Base-by-base conservation (phyloP, 2,113 vertebrate genomes). In the Tetrao urogallus region DNA sequence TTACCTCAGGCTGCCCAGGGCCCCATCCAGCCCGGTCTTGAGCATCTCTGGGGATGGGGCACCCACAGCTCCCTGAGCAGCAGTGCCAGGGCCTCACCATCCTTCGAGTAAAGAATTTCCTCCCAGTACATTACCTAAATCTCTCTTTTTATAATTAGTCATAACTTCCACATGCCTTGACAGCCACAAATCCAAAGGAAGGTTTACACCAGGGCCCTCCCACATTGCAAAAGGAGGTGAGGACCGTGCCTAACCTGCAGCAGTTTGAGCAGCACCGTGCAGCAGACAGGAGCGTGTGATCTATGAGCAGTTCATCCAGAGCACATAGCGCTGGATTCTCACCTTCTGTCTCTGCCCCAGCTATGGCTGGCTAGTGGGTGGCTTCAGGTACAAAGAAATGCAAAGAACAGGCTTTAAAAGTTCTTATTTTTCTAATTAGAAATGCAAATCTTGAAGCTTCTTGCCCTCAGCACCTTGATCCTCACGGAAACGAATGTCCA, bases 341-440 rank as follows among this genome's bases (percentile, higher is more conserved):
- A 85, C 75, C 79, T 94, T 92, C 64, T 79, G 78, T 78, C 32
- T 27, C 74, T 89, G 22, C 32, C 66, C 0, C 1, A 67, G 83
- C 70, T 78, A 90, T 0, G 0, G 83, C 63, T 86, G 73, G 52
- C 74, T 90, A 82, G 58, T 73, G 75, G 58, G 78, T 92, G 63
- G 81, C 78, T 82, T 54, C 66, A 79, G 71, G 82, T 95, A 94
- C 67, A 91, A 95, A 92, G 88, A 79, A 76, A 96, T 85, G 89
- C 82, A 94, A 94, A 95, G 78, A 89, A 76, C 2, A 54, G 63
- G 24, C 45, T 77, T 88, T 74, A 73, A 85, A 82, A 63, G n/a
- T 43, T 36, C 73, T 50, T 32, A 19, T 36, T 69, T n/a, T 34
- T 48, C 18, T 74, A 74, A 91, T 90, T 88, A 86, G 16, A 80